Evolutionary conservation across 2,888 invertebrate species (phyloP), one percentile per base, ranked within the genome.

Genomic region (Andrena chrysosceles): DNA sequence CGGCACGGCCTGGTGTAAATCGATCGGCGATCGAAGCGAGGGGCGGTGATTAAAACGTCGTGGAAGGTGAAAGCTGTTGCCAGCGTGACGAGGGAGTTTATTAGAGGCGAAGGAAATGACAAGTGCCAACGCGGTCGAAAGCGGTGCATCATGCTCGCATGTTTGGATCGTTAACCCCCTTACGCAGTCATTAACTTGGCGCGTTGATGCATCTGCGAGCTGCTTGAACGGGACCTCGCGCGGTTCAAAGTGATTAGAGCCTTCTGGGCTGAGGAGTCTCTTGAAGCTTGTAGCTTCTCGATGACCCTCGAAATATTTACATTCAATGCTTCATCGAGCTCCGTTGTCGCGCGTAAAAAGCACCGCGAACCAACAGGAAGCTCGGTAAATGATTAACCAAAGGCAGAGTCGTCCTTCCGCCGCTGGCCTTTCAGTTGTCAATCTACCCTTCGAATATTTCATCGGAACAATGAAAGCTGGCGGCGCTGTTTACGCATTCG

Each of bases 31-130:
- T 73, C 48, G 20, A n/a, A 20, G 20, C 49, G 16, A 52, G 48
- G 67, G 48, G 42, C 66, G 66, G 49, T 69, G 79, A 83, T 85
- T 77, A 83, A 68, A 77, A 77, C 62, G 69, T 52, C 71, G 29
- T 62, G 35, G 74, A 69, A 72, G 79, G 60, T 33, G 60, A 35
- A 64, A 77, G 66, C 69, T 79, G 74, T 42, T 59, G 42, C 33
- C 68, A 64, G 48, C 60, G 10, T 16, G 56, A 16, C 20, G 13
- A 10, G 13, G 20, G 66, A 63, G 31, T 59, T 72, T 64, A 64
- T 78, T 73, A 66, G 77, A 76, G 56, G 54, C 52, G 69, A 60
- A 66, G 42, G 56, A 81, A 69, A 59, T 74, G 74, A 84, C 77
- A 76, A 64, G 69, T 76, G 73, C 60, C 48, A 70, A 60, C 35